Percentiles rank a stretch among this genome's conserved stretches.
Conservation (phyloP, 1,140 invertebrate species). For the Diorhabda elongata region DNA sequence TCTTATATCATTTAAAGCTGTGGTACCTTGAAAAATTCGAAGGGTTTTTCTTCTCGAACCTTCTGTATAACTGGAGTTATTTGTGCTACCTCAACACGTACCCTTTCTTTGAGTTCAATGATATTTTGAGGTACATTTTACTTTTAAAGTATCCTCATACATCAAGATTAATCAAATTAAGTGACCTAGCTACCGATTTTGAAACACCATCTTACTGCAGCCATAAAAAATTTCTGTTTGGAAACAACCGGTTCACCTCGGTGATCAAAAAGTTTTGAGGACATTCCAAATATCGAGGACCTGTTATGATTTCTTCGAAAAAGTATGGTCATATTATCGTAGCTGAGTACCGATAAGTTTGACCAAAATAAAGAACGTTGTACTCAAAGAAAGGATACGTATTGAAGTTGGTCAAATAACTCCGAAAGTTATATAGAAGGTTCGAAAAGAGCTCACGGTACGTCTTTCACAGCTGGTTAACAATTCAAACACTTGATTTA, state of each 20-base stretch:
- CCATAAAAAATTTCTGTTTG: background rate
- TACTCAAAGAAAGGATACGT: no score
- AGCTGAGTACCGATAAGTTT: background rate
- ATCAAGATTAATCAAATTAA: background rate
- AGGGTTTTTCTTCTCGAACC: background rate
- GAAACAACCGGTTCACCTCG: background rate
- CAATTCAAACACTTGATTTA: no score
- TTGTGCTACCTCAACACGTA: background rate
- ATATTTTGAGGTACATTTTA: background rate
- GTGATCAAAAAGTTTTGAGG: background rate
- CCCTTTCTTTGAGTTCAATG: background rate
- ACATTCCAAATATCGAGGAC: background rate
- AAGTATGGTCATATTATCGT: background rate
- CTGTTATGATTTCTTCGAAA: background rate
- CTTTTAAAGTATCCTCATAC: background rate
- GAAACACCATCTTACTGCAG: background rate
- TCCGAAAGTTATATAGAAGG: no score
- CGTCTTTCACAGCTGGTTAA: no score
- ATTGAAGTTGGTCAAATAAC: no score
- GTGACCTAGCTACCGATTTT: background rate
- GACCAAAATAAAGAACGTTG: no score
- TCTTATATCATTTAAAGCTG: background rate
- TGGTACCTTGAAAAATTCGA: conserved; percentile 2
- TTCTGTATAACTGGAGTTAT: background rate
- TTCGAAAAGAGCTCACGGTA: no score